Evolutionary conservation across 2,888 invertebrate genomes (phyloP).

Genomic region (Iphiclides podalirius): DNA sequence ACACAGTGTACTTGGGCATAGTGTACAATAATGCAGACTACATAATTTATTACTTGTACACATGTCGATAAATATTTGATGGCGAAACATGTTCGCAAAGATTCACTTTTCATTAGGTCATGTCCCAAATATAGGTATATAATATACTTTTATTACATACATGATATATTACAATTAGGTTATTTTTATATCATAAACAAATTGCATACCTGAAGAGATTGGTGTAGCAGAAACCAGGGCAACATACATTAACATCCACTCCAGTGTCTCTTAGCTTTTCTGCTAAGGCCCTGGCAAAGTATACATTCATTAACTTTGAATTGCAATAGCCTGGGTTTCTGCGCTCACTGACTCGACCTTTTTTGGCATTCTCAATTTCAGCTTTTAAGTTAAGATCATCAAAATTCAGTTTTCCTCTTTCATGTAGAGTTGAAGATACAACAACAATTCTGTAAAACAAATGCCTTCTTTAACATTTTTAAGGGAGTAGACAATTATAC

Average conservation of each 20-base stretch:
- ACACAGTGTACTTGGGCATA: too few relatives aligned
- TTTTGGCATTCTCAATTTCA: constrained; percentile 60
- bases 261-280: constrained; percentile 75
- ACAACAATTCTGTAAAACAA: constrained; percentile 81
- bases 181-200: too few relatives aligned
- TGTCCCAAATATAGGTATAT: too few relatives aligned
- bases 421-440: constrained; percentile 85
- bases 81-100: too few relatives aligned
- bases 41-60: too few relatives aligned
- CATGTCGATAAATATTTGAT: too few relatives aligned
- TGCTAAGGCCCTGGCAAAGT: constrained; percentile 84
- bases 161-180: too few relatives aligned
- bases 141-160: too few relatives aligned
- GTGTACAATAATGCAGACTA: too few relatives aligned
- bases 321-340: constrained; percentile 84
- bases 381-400: constrained; percentile 83
- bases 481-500: too few relatives aligned
- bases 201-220: constrained; percentile 86
- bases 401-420: constrained; percentile 84
- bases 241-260: constrained; percentile 84
- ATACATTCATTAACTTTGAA: constrained; percentile 88
- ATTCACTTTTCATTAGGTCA: too few relatives aligned
- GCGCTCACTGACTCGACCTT: constrained; percentile 45
- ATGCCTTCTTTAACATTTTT: neutral
- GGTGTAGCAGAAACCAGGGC: constrained; percentile 91